phyloP scores from a whole-genome alignment of 2,888 invertebrate species.

The Hydropsyche betteni region DNA sequence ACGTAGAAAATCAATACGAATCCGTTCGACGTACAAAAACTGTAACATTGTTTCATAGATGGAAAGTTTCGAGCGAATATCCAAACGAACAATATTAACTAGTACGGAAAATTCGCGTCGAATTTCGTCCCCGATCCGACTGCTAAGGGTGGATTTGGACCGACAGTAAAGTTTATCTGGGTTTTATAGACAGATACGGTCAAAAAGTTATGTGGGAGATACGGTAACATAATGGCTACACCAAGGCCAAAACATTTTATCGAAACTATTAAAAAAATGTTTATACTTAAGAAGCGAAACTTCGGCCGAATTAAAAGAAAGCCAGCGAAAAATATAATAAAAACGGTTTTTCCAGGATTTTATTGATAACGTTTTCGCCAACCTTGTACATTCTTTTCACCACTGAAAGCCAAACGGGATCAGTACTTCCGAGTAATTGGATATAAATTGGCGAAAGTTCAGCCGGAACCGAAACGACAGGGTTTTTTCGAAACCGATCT shows the following conservation, averaged over 20 bases:
- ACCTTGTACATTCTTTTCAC: constrained; percentile 17
- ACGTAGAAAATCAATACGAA: constrained; percentile 3
- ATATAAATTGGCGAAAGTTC: constrained; percentile 33
- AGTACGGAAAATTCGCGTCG: constrained; percentile 17
- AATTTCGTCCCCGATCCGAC: constrained; percentile 21
- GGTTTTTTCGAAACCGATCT: too few relatives aligned
- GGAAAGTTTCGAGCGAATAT: constrained; percentile 9
- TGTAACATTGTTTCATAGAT: constrained; percentile 5
- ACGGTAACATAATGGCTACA: too few relatives aligned
- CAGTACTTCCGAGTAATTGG: constrained; percentile 35
- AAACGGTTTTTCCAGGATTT: background rate
- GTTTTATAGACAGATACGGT: constrained; percentile 30
- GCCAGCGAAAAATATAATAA: background rate
- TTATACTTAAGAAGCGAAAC: too few relatives aligned
- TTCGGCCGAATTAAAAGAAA: background rate
- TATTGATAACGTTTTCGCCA: constrained; percentile 9
- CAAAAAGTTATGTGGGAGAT: constrained; percentile 11
- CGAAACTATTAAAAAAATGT: too few relatives aligned
- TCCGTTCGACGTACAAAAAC: background rate
- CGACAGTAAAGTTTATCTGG: constrained; percentile 40
- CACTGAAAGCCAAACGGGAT: constrained; percentile 32
- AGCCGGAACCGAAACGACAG: too few relatives aligned
- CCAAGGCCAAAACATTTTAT: too few relatives aligned
- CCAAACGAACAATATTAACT: constrained; percentile 13
- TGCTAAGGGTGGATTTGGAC: constrained; percentile 30